phyloP scores from a whole-genome alignment of 2,113 vertebrate species.

The Lanius collurio region DNA sequence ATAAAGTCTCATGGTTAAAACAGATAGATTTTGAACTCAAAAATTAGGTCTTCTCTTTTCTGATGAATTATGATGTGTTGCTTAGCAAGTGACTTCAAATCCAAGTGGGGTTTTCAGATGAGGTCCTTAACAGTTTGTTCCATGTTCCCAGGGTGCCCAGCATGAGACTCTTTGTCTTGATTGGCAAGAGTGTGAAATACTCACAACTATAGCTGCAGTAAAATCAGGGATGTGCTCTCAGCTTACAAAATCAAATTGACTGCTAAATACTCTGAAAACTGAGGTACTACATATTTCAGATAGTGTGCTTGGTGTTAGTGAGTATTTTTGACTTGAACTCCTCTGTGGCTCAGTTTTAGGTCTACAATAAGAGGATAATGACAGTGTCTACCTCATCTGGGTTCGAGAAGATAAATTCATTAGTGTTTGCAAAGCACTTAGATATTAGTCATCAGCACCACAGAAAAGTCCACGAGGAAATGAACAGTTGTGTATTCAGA shows the following conservation, averaged over 20 bases:
- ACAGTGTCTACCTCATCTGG: background rate
- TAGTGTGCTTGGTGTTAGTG: background rate
- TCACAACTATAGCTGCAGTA: background rate
- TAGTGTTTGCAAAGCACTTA: background rate
- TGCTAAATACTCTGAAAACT: background rate
- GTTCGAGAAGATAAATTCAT: background rate
- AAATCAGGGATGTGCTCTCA: background rate
- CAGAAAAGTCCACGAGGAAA: background rate
- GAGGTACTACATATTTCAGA: background rate
- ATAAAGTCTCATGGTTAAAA: background rate
- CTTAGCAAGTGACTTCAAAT: conserved; percentile 1
- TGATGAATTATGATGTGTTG: background rate
- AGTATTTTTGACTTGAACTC: background rate
- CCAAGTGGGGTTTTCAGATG: background rate
- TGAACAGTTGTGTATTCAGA: background rate
- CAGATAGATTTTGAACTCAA: background rate
- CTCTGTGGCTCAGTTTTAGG: background rate
- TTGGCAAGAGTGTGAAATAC: background rate
- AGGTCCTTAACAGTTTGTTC: background rate
- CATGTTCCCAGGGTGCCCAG: background rate
- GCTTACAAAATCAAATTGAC: background rate
- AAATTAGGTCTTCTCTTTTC: background rate
- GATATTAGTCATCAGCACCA: background rate
- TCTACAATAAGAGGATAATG: background rate
- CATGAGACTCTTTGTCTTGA: background rate